Evolutionary conservation across 2,113 vertebrate species (phyloP).

Genomic region (Melanerpes aurifrons): DNA sequence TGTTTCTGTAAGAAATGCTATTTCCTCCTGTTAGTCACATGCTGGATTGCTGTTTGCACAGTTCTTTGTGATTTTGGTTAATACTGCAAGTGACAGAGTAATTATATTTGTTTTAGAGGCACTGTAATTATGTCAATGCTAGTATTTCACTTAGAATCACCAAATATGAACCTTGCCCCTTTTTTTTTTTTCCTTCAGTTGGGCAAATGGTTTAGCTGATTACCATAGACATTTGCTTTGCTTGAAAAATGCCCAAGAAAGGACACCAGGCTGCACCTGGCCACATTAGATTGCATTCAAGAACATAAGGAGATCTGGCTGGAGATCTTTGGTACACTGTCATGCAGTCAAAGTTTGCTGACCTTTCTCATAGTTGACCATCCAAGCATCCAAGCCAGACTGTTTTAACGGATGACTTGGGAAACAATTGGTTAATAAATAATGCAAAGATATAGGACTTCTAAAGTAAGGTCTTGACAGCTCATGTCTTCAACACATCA

Average conservation of each 20-base stretch:
- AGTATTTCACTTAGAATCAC: not conserved
- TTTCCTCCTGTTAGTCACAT: not conserved
- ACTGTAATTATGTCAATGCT: not conserved
- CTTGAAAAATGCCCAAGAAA: not conserved
- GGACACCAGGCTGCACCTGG: not conserved
- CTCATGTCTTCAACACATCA: not conserved
- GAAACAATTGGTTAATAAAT: constrained; percentile 17
- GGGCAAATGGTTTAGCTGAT: not conserved
- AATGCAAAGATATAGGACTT: not conserved
- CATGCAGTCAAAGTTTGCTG: not conserved
- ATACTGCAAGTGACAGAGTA: not conserved
- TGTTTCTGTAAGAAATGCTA: not conserved
- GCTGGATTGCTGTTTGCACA: not conserved
- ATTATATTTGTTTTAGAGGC: constrained; percentile 9
- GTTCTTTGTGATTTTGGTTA: constrained; percentile 2
- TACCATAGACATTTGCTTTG: not conserved
- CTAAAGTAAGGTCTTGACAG: not conserved
- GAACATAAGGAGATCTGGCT: not conserved
- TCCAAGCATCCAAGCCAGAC: not conserved
- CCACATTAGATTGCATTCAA: not conserved
- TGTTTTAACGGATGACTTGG: not conserved
- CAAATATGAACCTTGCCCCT: not conserved
- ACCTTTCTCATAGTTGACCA: not conserved
- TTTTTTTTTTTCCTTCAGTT: not conserved
- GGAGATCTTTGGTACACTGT: not conserved